Percentiles rank a stretch among this genome's conserved stretches.
Conservation (phyloP, 2,888 invertebrate species). For the Desoria tigrina region DNA sequence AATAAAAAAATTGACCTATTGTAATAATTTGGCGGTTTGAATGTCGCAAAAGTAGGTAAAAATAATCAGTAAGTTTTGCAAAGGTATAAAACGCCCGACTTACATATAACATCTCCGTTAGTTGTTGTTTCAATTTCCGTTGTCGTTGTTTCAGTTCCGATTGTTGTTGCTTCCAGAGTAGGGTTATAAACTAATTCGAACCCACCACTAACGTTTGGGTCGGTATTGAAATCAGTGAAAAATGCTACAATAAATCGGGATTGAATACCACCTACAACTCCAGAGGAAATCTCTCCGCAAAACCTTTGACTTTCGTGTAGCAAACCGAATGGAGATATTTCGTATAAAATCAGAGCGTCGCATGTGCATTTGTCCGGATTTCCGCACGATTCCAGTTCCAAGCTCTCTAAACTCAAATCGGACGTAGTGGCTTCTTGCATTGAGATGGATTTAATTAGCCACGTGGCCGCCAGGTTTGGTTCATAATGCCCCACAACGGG, state of each 20-base stretch:
- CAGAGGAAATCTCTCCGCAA: neutral
- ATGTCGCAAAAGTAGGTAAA: no score
- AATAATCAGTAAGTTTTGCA: no score
- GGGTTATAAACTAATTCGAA: slow-evolving; percentile 5
- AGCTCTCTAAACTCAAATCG: slow-evolving; percentile 4
- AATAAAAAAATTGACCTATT: no score
- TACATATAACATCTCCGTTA: no score
- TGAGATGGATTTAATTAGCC: slow-evolving; percentile 5
- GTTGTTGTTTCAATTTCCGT: slow-evolving; percentile 2
- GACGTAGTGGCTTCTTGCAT: no score
- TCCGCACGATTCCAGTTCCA: no score
- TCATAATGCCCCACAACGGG: no score
- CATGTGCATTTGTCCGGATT: no score
- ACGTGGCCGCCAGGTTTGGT: slow-evolving; percentile 9
- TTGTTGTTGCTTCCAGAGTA: neutral
- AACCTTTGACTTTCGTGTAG: slow-evolving; percentile 5
- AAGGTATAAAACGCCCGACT: no score
- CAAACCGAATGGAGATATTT: neutral
- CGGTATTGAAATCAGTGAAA: slow-evolving; percentile 4
- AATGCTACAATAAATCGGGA: slow-evolving; percentile 10
- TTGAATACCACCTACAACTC: neutral
- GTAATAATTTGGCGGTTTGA: no score
- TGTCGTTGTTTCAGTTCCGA: neutral
- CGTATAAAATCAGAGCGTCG: no score
- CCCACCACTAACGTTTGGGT: neutral